Conservation (phyloP, 2,888 invertebrate species). For the Polylopha cassiicola region DNA sequence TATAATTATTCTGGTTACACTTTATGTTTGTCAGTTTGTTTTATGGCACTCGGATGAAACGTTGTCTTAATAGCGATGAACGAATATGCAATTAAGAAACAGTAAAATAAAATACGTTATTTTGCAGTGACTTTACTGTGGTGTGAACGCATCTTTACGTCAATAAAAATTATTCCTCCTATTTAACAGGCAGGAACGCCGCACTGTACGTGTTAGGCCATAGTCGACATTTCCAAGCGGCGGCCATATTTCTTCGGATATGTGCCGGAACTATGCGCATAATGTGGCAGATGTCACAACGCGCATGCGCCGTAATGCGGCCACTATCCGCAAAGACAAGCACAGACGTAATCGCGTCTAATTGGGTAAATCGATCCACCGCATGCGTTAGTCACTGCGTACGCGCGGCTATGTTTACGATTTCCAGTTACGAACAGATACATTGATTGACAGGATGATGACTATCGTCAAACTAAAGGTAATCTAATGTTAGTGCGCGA, state of each 20-base stretch:
- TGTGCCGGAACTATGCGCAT: constrained; percentile 29
- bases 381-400: constrained; percentile 45
- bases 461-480: constrained; percentile 21
- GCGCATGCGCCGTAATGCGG: constrained; percentile 31
- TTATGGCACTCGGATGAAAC: too few relatives aligned
- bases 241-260: constrained; percentile 8
- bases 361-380: constrained; percentile 58
- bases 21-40: too few relatives aligned
- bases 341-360: constrained; percentile 52
- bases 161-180: constrained; percentile 17
- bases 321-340: constrained; percentile 32
- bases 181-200: constrained; percentile 14
- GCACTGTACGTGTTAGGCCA: constrained; percentile 6
- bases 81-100: too few relatives aligned
- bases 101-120: too few relatives aligned
- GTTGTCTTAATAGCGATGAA: too few relatives aligned
- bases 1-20: too few relatives aligned
- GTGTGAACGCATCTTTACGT: constrained; percentile 6
- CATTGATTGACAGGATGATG: constrained; percentile 36
- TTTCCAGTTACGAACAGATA: constrained; percentile 42
- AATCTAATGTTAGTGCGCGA: constrained; percentile 8
- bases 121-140: not conserved
- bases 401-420: constrained; percentile 40
- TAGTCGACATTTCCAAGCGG: constrained; percentile 9
- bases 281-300: constrained; percentile 57